Conservation (phyloP, 1,140 invertebrate species). For the Lineus longissimus region DNA sequence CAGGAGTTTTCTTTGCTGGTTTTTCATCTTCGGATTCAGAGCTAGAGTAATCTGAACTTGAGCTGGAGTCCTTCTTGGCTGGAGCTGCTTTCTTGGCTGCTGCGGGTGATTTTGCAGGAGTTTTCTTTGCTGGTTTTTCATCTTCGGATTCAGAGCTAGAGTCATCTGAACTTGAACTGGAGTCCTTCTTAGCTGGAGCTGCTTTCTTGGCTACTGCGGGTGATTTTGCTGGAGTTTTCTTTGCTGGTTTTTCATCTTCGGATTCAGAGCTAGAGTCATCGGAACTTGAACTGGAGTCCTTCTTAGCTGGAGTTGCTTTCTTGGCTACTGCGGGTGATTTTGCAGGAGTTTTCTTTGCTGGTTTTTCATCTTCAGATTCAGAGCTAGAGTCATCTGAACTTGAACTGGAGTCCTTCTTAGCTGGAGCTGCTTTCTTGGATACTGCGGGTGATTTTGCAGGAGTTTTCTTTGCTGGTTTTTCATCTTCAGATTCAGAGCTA, state of each 20-base stretch:
- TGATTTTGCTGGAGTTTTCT: too few species aligned
- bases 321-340: too few species aligned
- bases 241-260: too few species aligned
- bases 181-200: background rate
- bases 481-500: too few species aligned
- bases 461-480: background rate
- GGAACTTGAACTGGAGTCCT: too few species aligned
- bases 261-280: too few species aligned
- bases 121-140: background rate
- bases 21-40: slow-evolving; percentile 18
- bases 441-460: background rate
- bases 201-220: too few species aligned
- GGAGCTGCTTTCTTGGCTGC: too few species aligned
- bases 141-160: background rate
- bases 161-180: background rate
- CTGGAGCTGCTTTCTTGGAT: background rate
- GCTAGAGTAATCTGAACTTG: slow-evolving; percentile 9
- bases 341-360: too few species aligned
- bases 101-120: background rate
- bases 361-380: too few species aligned
- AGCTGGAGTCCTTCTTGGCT: slow-evolving; percentile 17
- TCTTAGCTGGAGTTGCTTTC: too few species aligned
- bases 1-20: slow-evolving; percentile 5
- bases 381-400: background rate
- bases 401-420: slow-evolving; percentile 2